Evolutionary conservation across 35 echinoderm and acorn worm genomes (phyloP), one percentile per base, ranked within the genome.

Genomic region (Ophioderma brevispina): DNA sequence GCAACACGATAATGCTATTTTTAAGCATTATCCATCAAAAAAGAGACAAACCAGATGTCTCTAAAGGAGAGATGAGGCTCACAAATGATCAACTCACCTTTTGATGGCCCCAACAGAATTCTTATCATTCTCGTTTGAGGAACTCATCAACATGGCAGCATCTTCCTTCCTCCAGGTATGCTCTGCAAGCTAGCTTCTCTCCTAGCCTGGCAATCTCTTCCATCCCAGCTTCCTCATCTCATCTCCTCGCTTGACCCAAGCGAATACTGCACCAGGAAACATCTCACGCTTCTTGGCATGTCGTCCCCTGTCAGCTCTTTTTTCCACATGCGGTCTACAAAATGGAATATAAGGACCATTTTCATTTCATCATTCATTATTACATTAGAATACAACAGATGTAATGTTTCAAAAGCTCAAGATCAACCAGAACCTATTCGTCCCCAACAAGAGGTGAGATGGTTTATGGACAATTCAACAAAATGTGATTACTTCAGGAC

Each of bases 221-320:
- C 95, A 93, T 81, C 95, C 97, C 18, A 99, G 78, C 59, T n/a
- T 99, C 18, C 97, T 31, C 97, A 99, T 99, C 84, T 99, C 97
- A 84, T 99, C 97, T n/a, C n/a, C n/a, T 70, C 97, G 83, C 76
- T 99, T n/a, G 13, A 99, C 97, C 97, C 97, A 8, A 99, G 87
- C 0, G 97, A 99, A 55, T 99, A 99, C 88, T 99, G 97, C 5
- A 99, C 97, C n/a, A 99, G 85, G 76, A 99, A n/a, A 99, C 97
- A 99, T 99, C 97, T 99, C 97, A n/a, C 97, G 89, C 56, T 99
- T 99, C 91, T n/a, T 99, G 32, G 97, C 97, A 40, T 95, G 95
- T 85, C 95, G 95, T 64, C 95, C 94, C 23, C 93, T 95, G 18
- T 95, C 84, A 76, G 90, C 95, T 77, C 95, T 93, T 52, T 99